Base-by-base conservation (phyloP, 2,797 vertebrate species). In the Paedocypris micromegethes region DNA sequence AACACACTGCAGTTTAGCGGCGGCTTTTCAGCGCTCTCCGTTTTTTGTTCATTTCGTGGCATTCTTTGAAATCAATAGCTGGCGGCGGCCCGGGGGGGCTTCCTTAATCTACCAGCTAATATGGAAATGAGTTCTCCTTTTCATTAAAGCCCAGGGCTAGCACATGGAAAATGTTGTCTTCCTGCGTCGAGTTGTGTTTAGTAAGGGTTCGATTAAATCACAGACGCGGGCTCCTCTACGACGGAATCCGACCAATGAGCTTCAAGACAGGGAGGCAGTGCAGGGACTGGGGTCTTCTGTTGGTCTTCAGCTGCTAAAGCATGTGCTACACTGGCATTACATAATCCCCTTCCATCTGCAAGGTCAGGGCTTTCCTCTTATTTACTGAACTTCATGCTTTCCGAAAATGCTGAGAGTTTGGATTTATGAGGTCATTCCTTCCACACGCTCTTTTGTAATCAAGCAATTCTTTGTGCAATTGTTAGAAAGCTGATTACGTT, bases 51-150 rank as follows among this genome's bases (percentile, higher is more conserved):
- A 52, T 61, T 64, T 58, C 50, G 40, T 58, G 50, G 23, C 55
- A 45, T 58, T 75, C 42, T 61, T 64, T 43, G 44, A 69, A 64
- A 73, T 68, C 46, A 50, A 44, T 42, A 63, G 48, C 9, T 51
- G 58, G 48, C 40, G 46, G 39, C 51, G 52, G 43, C 45, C 48
- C 46, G 46, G 58, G 44, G 23, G 69, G 66, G 57, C 9, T 53
- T 46, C 9, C 42, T 66, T 76, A 77, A 74, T 76, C 73, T 72
- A 41, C 64, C 58, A 64, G 55, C 73, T 74, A 73, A 77, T 60
- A 72, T 75, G 69, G 64, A 72, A 79, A 75, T 74, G 5, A 46
- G 75, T 46, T 51, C 47, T 43, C 1, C 45, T 50, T 58, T 62
- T 68, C 58, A 66, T 53, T 51, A 39, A 48, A 57, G 8, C 9